Base-by-base conservation (phyloP, 2,888 invertebrate genomes). In the Mythimna loreyi region DNA sequence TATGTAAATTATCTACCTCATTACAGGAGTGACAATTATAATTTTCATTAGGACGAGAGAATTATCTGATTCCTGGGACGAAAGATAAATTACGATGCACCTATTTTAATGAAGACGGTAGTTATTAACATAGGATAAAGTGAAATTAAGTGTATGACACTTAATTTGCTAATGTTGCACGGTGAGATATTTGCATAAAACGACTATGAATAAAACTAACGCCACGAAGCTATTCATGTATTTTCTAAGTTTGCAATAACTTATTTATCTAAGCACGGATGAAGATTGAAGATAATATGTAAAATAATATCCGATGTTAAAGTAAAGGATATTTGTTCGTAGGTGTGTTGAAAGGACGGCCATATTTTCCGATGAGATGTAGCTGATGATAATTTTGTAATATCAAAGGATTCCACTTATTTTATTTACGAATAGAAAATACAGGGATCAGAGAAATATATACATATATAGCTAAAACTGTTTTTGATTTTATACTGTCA, bases 101-200 rank as follows among this genome's bases (percentile, higher is more conserved):
- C 55, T 30, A 23, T 52, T 63, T 57, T 67, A 77, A 77, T 76
- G 67, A 72, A 77, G 72, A 63, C 25, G 28, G 66, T 36, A 67
- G 62, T 72, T 72, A 67, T 52, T 59, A 66, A 59, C 25, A 0
- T 28, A 43, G n/a, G 1, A 50, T 23, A 61, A 66, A 73, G 62
- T 47, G 62, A 45, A 71, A 66, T 76, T 53, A 23, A 71, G 62
- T 55, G 23, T 60, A 58, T 55, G 80, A 66, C 72, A 69, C 63
- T 52, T 76, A 72, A 79, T 80, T 80, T 55, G 57, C 45, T 65
- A 67, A 72, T 58, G 47, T 45, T 67, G 49, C 64, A 72, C 55
- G 43, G 33, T 60, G 33, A 13, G n/a, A 40, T 40, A 75, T 80
- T 79, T 64, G 61, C 79, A 80, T 79, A 72, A 56, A 76, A 65